Evolutionary conservation across 2,113 vertebrate genomes (phyloP), one percentile per base, ranked within the genome.

Genomic region (Tinamus guttatus): DNA sequence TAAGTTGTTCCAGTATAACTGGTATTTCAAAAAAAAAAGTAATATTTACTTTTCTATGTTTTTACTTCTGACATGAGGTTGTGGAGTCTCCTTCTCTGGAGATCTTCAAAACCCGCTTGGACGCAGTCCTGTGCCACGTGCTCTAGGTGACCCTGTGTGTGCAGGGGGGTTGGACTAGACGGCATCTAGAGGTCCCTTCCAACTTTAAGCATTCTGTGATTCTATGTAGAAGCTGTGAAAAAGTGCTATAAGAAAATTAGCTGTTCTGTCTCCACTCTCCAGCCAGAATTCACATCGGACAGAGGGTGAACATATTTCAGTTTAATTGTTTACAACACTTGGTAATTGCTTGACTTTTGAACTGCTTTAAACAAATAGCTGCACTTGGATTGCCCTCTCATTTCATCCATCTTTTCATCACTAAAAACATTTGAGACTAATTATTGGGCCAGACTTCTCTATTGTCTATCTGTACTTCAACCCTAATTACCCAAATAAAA

Each of bases 371-470:
- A 49, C 18, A 94, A 89, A 75, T 81, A 68, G 41, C 75, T 64
- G 56, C 69, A 47, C 62, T 79, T 56, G 38, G 24, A 54, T 40
- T 81, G 36, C 75, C 52, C 28, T 64, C 74, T 76, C 38, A 68
- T 41, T 68, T 89, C 70, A 85, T 87, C 77, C 18, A 13, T 91
- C 89, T 90, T 90, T 81, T 91, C 76, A 65, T 40, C 63, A 77
- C 12, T 24, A 85, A 8, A 41, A 85, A 77, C 67, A 83, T 28
- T 1, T 40, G 5, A 63, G 77, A 83, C 4, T 25, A 54, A 56
- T 92, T 86, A 64, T 13, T 78, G 27, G 88, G 28, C 25, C 58
- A 90, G 59, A 34, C 2, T 75, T 36, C 40, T 71, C 56, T 82
- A 32, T 74, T 93, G 49, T 87, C 68, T 83, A n/a, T 80, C 41